phyloP scores from a whole-genome alignment of 2,888 invertebrate species.

The Ceraclea dissimilis region DNA sequence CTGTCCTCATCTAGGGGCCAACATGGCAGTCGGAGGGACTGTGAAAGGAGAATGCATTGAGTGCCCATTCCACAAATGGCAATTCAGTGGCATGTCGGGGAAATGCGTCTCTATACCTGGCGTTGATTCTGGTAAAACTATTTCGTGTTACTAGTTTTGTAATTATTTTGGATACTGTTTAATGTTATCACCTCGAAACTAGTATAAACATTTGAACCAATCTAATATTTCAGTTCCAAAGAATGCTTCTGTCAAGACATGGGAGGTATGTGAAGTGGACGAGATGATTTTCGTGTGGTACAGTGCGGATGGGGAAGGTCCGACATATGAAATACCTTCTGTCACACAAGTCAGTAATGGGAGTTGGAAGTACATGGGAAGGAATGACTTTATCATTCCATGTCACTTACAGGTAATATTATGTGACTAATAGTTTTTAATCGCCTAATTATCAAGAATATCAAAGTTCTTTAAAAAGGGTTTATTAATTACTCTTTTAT shows the following conservation, averaged over 20 bases:
- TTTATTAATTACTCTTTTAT: too few species aligned
- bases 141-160: not conserved
- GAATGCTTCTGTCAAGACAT: slow-evolving; percentile 60
- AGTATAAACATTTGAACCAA: too few species aligned
- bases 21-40: slow-evolving; percentile 71
- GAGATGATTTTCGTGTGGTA: slow-evolving; percentile 76
- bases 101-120: slow-evolving; percentile 65
- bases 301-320: slow-evolving; percentile 62
- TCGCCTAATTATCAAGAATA: too few species aligned
- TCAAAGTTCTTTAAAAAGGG: too few species aligned
- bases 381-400: slow-evolving; percentile 69
- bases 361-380: slow-evolving; percentile 60
- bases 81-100: slow-evolving; percentile 68
- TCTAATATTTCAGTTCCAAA: slow-evolving; percentile 52
- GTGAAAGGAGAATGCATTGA: slow-evolving; percentile 71
- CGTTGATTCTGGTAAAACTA: slow-evolving; percentile 34
- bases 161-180: too few species aligned
- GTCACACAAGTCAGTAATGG: slow-evolving; percentile 48
- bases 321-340: slow-evolving; percentile 58
- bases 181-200: too few species aligned
- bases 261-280: slow-evolving; percentile 62
- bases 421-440: not conserved
- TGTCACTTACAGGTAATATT: slow-evolving; percentile 74
- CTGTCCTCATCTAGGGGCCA: slow-evolving; percentile 87
- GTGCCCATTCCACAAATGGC: slow-evolving; percentile 88